Evolutionary conservation across 2,888 invertebrate genomes (phyloP).

Genomic region (Iphiclides podalirius): DNA sequence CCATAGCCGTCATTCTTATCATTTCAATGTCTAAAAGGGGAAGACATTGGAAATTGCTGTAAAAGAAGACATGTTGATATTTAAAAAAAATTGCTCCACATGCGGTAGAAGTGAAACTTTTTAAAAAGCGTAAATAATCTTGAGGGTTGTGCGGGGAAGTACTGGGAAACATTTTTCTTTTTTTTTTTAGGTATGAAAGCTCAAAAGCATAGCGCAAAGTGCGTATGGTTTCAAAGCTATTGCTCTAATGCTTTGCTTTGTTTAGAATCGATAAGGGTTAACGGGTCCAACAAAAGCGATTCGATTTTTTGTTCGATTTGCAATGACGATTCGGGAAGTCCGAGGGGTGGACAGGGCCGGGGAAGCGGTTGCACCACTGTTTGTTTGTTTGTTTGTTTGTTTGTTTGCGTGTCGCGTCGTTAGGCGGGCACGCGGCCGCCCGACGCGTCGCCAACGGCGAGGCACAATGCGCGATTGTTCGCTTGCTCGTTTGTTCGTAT

Average conservation of each 20-base stretch:
- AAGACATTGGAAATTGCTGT: too few relatives aligned
- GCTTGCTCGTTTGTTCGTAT: conserved; percentile 17
- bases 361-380: conserved; percentile 15
- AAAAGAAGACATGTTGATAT: too few relatives aligned
- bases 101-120: too few relatives aligned
- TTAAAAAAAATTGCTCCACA: too few relatives aligned
- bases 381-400: conserved; percentile 31
- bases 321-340: not conserved
- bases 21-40: too few relatives aligned
- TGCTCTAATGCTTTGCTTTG: not conserved
- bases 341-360: not conserved
- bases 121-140: too few relatives aligned
- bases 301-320: conserved; percentile 6
- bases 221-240: too few relatives aligned
- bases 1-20: too few relatives aligned
- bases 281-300: conserved; percentile 6
- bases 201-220: too few relatives aligned
- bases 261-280: conserved; percentile 16
- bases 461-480: conserved; percentile 23
- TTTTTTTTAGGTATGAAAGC: too few relatives aligned
- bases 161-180: too few relatives aligned
- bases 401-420: conserved; percentile 55
- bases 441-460: conserved; percentile 15
- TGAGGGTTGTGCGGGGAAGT: too few relatives aligned
- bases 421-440: conserved; percentile 55